Evolutionary conservation across 2,113 vertebrate genomes (phyloP).

Genomic region (Thalassarche chlororhynchos): DNA sequence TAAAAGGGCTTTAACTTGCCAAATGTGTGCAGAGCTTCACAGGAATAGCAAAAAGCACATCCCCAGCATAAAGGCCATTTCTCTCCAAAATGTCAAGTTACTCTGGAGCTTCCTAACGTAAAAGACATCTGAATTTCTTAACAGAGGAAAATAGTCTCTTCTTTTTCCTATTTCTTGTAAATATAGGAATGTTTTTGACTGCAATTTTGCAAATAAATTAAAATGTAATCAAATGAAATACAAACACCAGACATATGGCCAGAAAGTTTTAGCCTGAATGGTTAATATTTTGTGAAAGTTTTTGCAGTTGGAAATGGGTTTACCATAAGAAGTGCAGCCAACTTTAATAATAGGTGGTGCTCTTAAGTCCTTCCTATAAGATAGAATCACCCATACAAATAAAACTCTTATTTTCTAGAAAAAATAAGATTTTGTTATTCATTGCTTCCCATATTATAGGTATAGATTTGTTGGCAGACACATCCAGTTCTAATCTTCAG

Average conservation of each 20-base stretch:
- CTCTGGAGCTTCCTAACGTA: neutral
- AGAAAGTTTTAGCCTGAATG: neutral
- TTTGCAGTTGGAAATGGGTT: neutral
- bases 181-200: neutral
- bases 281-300: neutral
- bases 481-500: neutral
- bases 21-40: neutral
- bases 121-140: neutral
- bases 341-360: neutral
- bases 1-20: neutral
- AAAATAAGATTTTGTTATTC: neutral
- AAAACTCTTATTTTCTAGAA: neutral
- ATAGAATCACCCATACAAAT: neutral
- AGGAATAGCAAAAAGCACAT: neutral
- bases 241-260: neutral
- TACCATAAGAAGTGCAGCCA: neutral
- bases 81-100: neutral
- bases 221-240: neutral
- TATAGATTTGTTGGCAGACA: neutral
- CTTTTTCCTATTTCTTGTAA: neutral
- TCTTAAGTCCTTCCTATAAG: neutral
- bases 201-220: neutral
- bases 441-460: neutral
- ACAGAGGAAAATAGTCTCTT: neutral
- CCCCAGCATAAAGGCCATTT: neutral